Percentiles rank a stretch among this genome's conserved stretches.
These are phyloP conservation scores for Aphaenogaster ashmeadi DNA, from an alignment of 1,140 invertebrate genomes.

Conservation along the genomic window DNA sequence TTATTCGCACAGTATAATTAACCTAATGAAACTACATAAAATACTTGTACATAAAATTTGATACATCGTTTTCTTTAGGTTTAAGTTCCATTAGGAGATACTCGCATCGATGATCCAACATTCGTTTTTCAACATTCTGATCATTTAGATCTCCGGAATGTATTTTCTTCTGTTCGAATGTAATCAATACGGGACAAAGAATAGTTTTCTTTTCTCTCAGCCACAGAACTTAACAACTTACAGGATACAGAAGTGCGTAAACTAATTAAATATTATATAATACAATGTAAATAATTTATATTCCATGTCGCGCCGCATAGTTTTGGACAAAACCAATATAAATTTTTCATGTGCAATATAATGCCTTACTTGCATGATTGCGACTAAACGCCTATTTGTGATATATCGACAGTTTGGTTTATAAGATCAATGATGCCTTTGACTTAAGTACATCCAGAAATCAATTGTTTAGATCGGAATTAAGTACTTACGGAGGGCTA, in stretches of 20 bases:
- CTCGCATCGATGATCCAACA: slow-evolving; percentile 15
- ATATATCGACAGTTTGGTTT: slow-evolving; percentile 47
- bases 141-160: slow-evolving; percentile 62
- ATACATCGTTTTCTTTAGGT: slow-evolving; percentile 30
- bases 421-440: slow-evolving; percentile 34
- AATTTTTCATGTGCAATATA: slow-evolving; percentile 3
- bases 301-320: slow-evolving; percentile 59
- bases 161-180: slow-evolving; percentile 31
- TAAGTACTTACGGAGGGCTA: slow-evolving; percentile 39
- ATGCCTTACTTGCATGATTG: slow-evolving; percentile 19
- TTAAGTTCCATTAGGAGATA: slow-evolving; percentile 6
- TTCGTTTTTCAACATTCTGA: slow-evolving; percentile 3
- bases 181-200: slow-evolving; percentile 20
- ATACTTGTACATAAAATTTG: slow-evolving; percentile 46
- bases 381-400: slow-evolving; percentile 29
- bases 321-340: slow-evolving; percentile 7
- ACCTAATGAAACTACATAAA: slow-evolving; percentile 53
- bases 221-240: slow-evolving; percentile 60
- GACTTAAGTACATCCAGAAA: slow-evolving; percentile 51
- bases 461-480: slow-evolving; percentile 16
- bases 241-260: slow-evolving; percentile 78
- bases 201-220: not conserved
- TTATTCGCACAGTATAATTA: slow-evolving; percentile 49
- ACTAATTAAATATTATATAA: slow-evolving; percentile 77
- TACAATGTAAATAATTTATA: slow-evolving; percentile 74